Evolutionary conservation across 2,888 invertebrate species (phyloP).

Genomic region (Odontothrips loti): DNA sequence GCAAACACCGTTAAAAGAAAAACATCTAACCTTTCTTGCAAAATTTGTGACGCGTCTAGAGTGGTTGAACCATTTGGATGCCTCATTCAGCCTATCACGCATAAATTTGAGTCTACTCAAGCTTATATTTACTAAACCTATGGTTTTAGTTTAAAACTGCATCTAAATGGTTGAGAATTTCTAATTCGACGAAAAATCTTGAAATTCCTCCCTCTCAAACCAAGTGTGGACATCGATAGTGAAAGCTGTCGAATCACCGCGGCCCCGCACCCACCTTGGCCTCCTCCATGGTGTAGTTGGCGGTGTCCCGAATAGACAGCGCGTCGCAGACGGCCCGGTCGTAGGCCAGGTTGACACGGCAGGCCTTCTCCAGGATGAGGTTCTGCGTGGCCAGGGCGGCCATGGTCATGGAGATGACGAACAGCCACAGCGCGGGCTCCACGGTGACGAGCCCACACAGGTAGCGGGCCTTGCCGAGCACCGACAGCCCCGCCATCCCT

Average conservation of each 20-base stretch:
- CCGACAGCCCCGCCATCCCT: conserved; percentile 40
- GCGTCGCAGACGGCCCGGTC: conserved; percentile 69
- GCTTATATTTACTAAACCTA: too few species aligned
- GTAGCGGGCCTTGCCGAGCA: conserved; percentile 49
- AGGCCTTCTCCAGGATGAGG: conserved; percentile 78
- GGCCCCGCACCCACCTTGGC: conserved; percentile 47
- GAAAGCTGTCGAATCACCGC: too few species aligned
- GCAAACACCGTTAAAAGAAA: too few species aligned
- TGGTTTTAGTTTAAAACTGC: too few species aligned
- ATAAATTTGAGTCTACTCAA: too few species aligned
- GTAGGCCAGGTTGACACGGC: conserved; percentile 71
- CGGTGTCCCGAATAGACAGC: conserved; percentile 65
- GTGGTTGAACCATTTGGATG: too few species aligned
- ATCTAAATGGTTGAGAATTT: too few species aligned
- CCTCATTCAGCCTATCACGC: too few species aligned
- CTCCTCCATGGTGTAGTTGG: conserved; percentile 58
- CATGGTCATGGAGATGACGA: conserved; percentile 53
- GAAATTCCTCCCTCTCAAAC: too few species aligned
- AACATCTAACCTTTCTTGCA: too few species aligned
- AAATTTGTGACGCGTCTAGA: too few species aligned
- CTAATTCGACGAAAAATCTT: too few species aligned
- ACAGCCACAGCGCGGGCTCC: conserved; percentile 61
- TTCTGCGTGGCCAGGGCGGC: conserved; percentile 72
- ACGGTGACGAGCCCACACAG: conserved; percentile 59
- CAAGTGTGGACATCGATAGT: conserved; percentile 38